A percentile compares a stretch with the other conserved stretches of the same genome.
phyloP scores from a whole-genome alignment of 2,113 vertebrate species.

The Gobiocypris rarus region DNA sequence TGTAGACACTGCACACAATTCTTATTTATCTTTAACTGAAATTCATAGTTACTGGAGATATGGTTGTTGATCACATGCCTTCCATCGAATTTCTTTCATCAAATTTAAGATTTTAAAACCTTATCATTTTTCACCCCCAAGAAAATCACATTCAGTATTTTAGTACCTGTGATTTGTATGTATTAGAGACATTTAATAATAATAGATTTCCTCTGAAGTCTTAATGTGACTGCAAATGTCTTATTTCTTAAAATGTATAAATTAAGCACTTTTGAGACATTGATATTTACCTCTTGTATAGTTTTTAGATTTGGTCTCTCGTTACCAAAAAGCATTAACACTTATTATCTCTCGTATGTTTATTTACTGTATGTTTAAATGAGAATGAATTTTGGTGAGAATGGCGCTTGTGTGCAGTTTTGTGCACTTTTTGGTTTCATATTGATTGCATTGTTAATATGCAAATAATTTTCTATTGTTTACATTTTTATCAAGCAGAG shows the following conservation, averaged over 20 bases:
- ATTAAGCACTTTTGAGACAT: constrained; percentile 70
- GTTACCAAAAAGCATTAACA: constrained; percentile 6
- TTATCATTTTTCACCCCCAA: not conserved
- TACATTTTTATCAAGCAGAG: constrained; percentile 63
- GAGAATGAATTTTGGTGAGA: not conserved
- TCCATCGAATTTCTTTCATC: not conserved
- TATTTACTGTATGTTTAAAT: not conserved
- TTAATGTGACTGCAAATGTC: constrained; percentile 70
- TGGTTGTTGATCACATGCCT: not conserved
- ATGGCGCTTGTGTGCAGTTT: constrained; percentile 21
- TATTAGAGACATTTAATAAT: not conserved
- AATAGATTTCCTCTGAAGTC: constrained; percentile 59
- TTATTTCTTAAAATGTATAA: constrained; percentile 66
- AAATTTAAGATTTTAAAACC: not conserved
- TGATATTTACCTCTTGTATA: constrained; percentile 22
- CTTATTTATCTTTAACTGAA: not conserved
- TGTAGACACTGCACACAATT: not conserved
- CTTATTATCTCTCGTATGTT: not conserved
- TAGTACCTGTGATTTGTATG: constrained; percentile 1
- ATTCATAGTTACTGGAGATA: not conserved
- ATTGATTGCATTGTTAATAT: constrained; percentile 25
- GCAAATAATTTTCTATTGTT: constrained; percentile 61
- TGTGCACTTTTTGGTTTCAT: constrained; percentile 15
- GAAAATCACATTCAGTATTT: not conserved
- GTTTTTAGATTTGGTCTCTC: constrained; percentile 42